Percentiles rank a stretch among this genome's conserved stretches.
Conservation (phyloP, 2,113 vertebrate genomes). For the Petaurus breviceps region DNA sequence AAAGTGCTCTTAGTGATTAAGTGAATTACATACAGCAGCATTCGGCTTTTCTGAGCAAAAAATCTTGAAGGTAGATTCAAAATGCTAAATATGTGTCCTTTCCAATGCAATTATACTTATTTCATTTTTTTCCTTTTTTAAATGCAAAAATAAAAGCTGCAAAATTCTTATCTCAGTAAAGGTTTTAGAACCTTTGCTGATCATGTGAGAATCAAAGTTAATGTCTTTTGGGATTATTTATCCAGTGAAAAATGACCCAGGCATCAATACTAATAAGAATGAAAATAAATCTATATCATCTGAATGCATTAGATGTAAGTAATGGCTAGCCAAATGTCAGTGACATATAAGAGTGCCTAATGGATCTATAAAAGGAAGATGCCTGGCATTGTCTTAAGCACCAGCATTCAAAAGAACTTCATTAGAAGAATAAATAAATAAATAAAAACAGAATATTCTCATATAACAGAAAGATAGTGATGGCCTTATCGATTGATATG, state of each 20-base stretch:
- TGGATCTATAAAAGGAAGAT: no score
- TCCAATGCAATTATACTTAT: neutral
- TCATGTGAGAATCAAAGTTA: neutral
- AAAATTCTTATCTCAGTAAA: neutral
- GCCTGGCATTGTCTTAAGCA: neutral
- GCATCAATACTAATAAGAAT: neutral
- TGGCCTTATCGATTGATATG: neutral
- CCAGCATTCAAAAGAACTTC: neutral
- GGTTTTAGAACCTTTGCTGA: neutral
- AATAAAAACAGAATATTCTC: neutral
- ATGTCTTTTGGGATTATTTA: neutral
- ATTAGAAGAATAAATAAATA: neutral
- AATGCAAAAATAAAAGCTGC: neutral
- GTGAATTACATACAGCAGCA: neutral
- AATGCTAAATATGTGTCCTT: neutral
- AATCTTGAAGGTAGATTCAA: neutral
- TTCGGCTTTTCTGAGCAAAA: neutral
- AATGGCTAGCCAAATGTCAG: neutral
- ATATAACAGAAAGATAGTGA: neutral
- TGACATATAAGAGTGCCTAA: neutral
- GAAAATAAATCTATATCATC: neutral
- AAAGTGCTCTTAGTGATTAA: neutral
- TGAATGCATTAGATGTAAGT: neutral
- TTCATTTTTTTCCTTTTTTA: neutral
- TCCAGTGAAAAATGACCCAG: neutral